These are phyloP conservation scores for Actinostola sp. DNA, from an alignment of 92 coral and sea anemone genomes.

Conservation along the genomic window DNA sequence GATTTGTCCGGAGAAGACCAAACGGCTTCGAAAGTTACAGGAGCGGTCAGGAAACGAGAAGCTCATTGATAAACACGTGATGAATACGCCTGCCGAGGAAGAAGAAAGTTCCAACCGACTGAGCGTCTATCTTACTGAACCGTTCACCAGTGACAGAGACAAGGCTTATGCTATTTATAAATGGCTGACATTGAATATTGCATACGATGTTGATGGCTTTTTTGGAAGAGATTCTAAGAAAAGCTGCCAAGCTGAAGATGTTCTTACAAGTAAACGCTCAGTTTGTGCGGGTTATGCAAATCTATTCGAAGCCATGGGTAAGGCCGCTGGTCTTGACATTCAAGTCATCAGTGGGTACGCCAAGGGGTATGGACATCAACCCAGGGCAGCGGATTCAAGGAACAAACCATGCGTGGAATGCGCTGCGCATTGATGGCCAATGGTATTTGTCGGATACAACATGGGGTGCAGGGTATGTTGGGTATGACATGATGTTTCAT, in stretches of 20 bases:
- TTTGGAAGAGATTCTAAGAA: conserved; percentile 57
- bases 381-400: conserved; percentile 50
- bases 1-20: too few species aligned
- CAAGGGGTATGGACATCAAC: conserved; percentile 58
- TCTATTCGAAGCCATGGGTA: conserved; percentile 58
- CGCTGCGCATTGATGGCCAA: conserved; percentile 52
- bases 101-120: conserved; percentile 55
- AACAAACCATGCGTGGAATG: conserved; percentile 76
- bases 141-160: conserved; percentile 52
- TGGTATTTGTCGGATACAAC: conserved; percentile 83
- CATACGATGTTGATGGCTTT: conserved; percentile 74
- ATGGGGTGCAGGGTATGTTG: conserved; percentile 73
- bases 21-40: conserved; percentile 62
- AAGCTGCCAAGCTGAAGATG: conserved; percentile 46
- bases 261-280: conserved; percentile 29
- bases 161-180: conserved; percentile 80
- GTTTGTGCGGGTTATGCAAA: conserved; percentile 76
- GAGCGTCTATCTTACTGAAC: conserved; percentile 74
- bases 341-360: conserved; percentile 54
- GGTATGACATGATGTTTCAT: conserved; percentile 69
- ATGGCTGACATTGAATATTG: conserved; percentile 74
- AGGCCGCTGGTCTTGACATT: conserved; percentile 54
- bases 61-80: conserved; percentile 64
- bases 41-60: conserved; percentile 68
- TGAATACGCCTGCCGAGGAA: conserved; percentile 58